Evolutionary conservation across 2,113 vertebrate genomes (phyloP).

Genomic region (Camelus dromedarius): DNA sequence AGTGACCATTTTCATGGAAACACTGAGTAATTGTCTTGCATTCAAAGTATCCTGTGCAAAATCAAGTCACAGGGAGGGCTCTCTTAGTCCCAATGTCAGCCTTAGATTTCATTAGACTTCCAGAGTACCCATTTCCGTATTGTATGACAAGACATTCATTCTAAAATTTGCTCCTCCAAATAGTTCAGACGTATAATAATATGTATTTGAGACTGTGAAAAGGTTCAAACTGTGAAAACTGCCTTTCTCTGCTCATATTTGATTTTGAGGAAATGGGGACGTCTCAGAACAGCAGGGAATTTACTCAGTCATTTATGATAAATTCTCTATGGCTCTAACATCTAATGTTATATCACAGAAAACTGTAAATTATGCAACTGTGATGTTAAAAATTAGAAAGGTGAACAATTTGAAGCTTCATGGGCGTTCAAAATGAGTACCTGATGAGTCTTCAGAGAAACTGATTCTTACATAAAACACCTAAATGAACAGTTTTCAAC

Average conservation of each 20-base stretch:
- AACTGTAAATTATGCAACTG: background rate
- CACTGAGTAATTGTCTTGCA: background rate
- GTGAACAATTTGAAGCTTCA: background rate
- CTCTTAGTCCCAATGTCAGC: constrained; percentile 27
- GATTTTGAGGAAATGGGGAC: constrained; percentile 4
- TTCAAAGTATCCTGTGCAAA: background rate
- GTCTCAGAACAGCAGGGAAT: background rate
- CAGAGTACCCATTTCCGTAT: constrained; percentile 35
- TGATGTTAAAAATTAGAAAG: background rate
- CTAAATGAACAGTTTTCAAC: background rate
- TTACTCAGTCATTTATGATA: constrained; percentile 33
- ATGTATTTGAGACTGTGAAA: constrained; percentile 30
- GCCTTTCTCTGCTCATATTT: constrained; percentile 23
- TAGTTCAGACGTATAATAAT: constrained; percentile 47
- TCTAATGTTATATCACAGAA: background rate
- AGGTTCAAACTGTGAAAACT: constrained; percentile 60
- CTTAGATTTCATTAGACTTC: background rate
- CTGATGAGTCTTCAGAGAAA: constrained; percentile 50
- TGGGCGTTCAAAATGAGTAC: constrained; percentile 47
- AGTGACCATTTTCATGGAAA: constrained; percentile 52
- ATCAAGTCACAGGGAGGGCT: background rate
- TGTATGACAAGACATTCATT: constrained; percentile 37
- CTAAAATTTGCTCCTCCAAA: constrained; percentile 8
- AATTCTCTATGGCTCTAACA: background rate
- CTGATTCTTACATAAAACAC: background rate